Evolutionary conservation across 2,113 vertebrate genomes (phyloP).

Genomic region (Capra hircus): DNA sequence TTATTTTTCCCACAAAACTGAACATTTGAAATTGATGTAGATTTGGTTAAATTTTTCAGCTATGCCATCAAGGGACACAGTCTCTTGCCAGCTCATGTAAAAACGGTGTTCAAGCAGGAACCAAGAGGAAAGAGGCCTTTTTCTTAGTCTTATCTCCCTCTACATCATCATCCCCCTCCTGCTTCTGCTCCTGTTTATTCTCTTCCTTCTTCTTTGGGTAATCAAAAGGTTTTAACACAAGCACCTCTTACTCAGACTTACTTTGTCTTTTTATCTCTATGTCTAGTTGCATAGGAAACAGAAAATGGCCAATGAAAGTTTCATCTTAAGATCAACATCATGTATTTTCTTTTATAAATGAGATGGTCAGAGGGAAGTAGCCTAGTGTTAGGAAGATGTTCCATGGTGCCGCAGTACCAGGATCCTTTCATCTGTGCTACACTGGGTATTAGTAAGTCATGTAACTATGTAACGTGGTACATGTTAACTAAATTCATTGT

Average conservation of each 20-base stretch:
- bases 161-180: not conserved
- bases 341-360: not conserved
- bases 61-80: not conserved
- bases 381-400: not conserved
- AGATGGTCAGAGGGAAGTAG: not conserved
- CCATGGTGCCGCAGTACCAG: not conserved
- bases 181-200: not conserved
- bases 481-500: not conserved
- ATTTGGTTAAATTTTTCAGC: not conserved
- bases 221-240: not conserved
- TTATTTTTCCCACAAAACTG: not conserved
- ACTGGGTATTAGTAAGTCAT: not conserved
- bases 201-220: not conserved
- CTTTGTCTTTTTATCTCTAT: not conserved
- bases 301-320: not conserved
- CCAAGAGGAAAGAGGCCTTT: not conserved
- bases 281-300: not conserved
- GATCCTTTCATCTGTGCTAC: not conserved
- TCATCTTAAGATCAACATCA: not conserved
- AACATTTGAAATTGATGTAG: too few species aligned
- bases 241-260: not conserved
- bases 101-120: not conserved
- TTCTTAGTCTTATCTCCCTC: not conserved
- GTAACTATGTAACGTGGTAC: not conserved
- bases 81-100: not conserved